These are phyloP conservation scores for Knipowitschia caucasica DNA, from an alignment of 2,797 vertebrate species.

Conservation along the genomic window DNA sequence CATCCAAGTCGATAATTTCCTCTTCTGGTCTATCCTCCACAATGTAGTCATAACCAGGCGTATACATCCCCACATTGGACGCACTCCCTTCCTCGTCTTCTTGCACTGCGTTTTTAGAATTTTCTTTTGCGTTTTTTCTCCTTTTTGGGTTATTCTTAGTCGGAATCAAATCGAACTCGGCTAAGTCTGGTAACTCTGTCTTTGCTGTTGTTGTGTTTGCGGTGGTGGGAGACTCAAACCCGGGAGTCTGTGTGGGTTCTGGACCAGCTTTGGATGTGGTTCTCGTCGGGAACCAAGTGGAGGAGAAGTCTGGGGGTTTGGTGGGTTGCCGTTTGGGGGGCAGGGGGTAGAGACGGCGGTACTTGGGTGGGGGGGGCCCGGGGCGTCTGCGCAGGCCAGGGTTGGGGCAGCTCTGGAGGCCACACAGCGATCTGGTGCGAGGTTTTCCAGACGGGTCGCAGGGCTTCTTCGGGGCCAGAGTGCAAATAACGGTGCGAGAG, in stretches of 20 bases:
- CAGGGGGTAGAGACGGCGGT: constrained; percentile 44
- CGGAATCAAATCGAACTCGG: constrained; percentile 39
- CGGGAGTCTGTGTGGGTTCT: constrained; percentile 26
- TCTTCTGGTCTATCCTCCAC: constrained; percentile 63
- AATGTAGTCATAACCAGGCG: constrained; percentile 75
- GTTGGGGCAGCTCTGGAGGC: constrained; percentile 85
- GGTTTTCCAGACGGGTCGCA: constrained; percentile 84
- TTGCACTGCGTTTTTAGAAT: constrained; percentile 21
- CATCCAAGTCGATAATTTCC: constrained; percentile 59
- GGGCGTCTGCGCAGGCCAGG: constrained; percentile 56
- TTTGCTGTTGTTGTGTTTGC: constrained; percentile 23
- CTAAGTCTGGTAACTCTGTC: too few relatives aligned
- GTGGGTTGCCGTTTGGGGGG: constrained; percentile 44
- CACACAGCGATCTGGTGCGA: constrained; percentile 87
- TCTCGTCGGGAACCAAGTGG: constrained; percentile 26
- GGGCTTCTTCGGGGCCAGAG: constrained; percentile 67
- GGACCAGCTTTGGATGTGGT: constrained; percentile 21
- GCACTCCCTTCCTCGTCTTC: constrained; percentile 61
- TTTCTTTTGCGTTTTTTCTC: constrained; percentile 21
- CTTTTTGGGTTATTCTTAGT: constrained; percentile 26
- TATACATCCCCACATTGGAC: constrained; percentile 56
- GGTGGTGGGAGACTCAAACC: constrained; percentile 18
- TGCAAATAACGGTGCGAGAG: constrained; percentile 83
- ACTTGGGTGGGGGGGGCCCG: constrained; percentile 51
- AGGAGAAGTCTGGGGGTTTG: constrained; percentile 13